A percentile compares a stretch with the other conserved stretches of the same genome.
phyloP scores from a whole-genome alignment of 2,113 vertebrate genomes.

The Propithecus coquereli region DNA sequence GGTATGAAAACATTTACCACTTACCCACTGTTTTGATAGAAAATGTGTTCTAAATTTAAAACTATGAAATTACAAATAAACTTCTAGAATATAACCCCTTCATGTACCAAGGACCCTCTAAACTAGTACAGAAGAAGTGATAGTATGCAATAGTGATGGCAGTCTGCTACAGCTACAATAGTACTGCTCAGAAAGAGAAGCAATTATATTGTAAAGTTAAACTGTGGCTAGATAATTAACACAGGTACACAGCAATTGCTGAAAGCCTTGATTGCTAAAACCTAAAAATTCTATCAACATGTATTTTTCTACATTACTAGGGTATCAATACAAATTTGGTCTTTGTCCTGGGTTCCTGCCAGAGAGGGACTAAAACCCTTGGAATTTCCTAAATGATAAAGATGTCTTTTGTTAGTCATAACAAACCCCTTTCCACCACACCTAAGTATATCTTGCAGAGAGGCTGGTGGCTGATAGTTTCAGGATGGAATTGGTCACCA shows the following conservation, averaged over 20 bases:
- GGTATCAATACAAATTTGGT: not conserved
- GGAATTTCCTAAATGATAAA: not conserved
- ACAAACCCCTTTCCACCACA: not conserved
- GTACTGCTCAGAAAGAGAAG: not conserved
- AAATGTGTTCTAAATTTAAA: constrained; percentile 28
- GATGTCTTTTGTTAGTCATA: not conserved
- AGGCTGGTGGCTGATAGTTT: not conserved
- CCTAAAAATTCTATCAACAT: not conserved
- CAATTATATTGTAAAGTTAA: not conserved
- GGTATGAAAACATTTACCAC: not conserved
- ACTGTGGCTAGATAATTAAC: not conserved
- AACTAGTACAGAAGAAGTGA: not conserved
- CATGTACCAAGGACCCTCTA: not conserved
- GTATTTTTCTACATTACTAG: not conserved
- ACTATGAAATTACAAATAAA: not conserved
- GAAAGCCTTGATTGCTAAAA: not conserved
- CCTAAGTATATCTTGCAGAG: not conserved
- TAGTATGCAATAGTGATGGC: not conserved
- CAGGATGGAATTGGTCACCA: not conserved
- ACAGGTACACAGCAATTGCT: not conserved
- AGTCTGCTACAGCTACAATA: not conserved
- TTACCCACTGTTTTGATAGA: not conserved
- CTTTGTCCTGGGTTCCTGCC: not conserved
- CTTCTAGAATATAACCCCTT: not conserved
- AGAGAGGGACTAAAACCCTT: not conserved